Evolutionary conservation across 2,888 invertebrate species (phyloP).

Genomic region (Pseudoips prasinana): DNA sequence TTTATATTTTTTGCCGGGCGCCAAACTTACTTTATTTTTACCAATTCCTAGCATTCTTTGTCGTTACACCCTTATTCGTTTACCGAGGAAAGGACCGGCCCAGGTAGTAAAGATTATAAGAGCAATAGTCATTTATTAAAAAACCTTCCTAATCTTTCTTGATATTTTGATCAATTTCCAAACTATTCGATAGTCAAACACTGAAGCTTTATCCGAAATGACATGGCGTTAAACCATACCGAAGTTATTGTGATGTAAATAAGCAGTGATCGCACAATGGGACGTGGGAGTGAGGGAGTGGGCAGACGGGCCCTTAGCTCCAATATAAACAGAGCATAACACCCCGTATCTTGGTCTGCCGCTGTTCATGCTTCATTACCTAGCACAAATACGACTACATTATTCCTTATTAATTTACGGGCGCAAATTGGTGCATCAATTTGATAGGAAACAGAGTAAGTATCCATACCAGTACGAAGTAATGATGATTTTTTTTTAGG

Average conservation of each 20-base stretch:
- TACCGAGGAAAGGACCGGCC: no score
- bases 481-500: no score
- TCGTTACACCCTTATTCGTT: no score
- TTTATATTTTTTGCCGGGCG: no score
- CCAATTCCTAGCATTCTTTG: no score
- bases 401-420: constrained; percentile 12
- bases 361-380: constrained; percentile 31
- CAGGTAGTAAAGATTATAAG: no score
- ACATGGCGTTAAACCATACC: constrained; percentile 63
- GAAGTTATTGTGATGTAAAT: constrained; percentile 76
- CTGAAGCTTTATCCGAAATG: constrained; percentile 43
- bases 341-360: constrained; percentile 44
- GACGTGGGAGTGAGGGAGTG: constrained; percentile 63
- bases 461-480: no score
- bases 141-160: no score
- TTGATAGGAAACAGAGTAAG: no score
- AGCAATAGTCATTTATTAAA: no score
- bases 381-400: constrained; percentile 23
- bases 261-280: constrained; percentile 70
- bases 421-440: no score
- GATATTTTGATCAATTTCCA: constrained; percentile 1
- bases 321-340: constrained; percentile 58
- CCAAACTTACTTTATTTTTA: no score
- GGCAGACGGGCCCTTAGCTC: constrained; percentile 56
- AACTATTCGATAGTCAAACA: constrained; percentile 17